Evolutionary conservation across 1,140 invertebrate genomes (phyloP), one percentile per base, ranked within the genome.

Genomic region (Calephelis virginiensis): DNA sequence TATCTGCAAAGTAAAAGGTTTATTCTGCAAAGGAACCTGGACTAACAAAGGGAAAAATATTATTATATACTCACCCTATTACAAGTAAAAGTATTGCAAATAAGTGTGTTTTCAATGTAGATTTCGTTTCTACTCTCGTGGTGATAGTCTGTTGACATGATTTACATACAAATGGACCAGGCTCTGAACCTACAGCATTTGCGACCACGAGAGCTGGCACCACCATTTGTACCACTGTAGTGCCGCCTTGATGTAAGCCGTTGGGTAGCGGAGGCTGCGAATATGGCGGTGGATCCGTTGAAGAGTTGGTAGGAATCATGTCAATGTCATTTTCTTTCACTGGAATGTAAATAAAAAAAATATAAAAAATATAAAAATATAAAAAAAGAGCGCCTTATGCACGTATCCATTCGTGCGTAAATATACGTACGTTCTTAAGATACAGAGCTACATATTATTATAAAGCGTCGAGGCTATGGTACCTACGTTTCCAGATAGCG

Each of bases 1-100:
- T n/a, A n/a, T n/a, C n/a, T n/a, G n/a, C n/a, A n/a, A n/a, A n/a
- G n/a, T 3, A 17, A 3, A 17, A 1, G 17, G 17, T 17, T 3
- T 17, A 17, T 17, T 17, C 17, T 17, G 3, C 17, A 17, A 17
- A 17, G 17, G 17, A 17, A 3, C 17, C 17, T 3, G 17, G 17
- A 17, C 17, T 3, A 17, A 17, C 17, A 17, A 17, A 17, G 1
- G 1, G 17, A 17, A 17, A 17, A 17, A 3, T 17, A 17, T 17
- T 1, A 28, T 28, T 4, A 28, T 38, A 61, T 69, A 71, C 76
- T 86, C 84, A 93, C 93, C 85, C 83, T 14, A 93, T 61, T 17
- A 93, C 5, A 70, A 92, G 94, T 5, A 93, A 71, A 6, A 93
- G 11, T 11, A 93, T 66, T 8, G 93, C 93, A 61, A 94, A 86